Conservation (phyloP, 2,797 vertebrate genomes). For the Philypnodon macrostomus region DNA sequence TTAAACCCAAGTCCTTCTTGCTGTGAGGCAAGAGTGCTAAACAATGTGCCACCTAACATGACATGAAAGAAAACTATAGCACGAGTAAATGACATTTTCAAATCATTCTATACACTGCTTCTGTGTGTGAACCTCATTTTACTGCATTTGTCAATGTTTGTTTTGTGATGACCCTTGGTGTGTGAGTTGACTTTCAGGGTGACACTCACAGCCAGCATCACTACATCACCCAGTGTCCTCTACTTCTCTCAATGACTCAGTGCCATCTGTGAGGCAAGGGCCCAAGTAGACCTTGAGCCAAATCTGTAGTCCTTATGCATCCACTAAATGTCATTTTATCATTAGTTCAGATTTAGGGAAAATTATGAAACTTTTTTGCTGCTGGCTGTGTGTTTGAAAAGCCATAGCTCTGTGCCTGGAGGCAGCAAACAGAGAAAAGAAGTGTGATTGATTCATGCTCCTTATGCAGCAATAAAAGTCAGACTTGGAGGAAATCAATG, state of each 20-base stretch:
- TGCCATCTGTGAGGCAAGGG: conserved; percentile 10
- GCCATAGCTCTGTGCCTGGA: conserved; percentile 10
- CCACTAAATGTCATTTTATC: neutral
- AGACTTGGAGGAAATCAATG: conserved; percentile 46
- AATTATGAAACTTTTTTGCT: conserved; percentile 10
- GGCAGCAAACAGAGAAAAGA: conserved; percentile 29
- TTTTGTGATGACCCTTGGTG: conserved; percentile 20
- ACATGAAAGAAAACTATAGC: no score
- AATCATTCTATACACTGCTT: no score
- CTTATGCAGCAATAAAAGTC: conserved; percentile 45
- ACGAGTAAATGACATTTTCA: no score
- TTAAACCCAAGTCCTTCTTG: no score
- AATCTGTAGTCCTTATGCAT: neutral
- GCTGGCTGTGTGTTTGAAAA: conserved; percentile 7
- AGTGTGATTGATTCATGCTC: conserved; percentile 45
- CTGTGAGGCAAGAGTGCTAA: no score
- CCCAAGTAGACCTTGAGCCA: neutral
- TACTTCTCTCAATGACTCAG: no score
- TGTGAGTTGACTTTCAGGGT: conserved; percentile 21
- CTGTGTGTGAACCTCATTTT: no score
- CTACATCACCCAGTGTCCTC: conserved; percentile 8
- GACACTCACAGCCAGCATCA: conserved; percentile 20
- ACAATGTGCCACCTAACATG: no score
- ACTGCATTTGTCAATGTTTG: neutral
- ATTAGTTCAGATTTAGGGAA: conserved; percentile 6